A percentile compares a stretch with the other conserved stretches of the same genome.
Conservation (phyloP, 53 echinoderm and acorn worm species). For the Holothuria leucospilota region DNA sequence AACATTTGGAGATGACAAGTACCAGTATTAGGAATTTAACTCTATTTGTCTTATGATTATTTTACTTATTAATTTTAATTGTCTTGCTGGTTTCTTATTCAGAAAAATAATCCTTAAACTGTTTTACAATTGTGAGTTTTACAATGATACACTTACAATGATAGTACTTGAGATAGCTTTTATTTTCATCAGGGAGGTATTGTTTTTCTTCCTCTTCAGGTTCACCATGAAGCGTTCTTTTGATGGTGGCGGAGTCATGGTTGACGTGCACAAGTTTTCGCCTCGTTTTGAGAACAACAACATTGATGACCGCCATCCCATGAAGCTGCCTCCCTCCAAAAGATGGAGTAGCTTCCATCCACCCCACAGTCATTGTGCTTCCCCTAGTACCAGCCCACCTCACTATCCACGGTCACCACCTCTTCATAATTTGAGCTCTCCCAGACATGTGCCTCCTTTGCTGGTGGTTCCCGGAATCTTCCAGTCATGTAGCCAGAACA, state of each 20-base stretch:
- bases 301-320: constrained; percentile 66
- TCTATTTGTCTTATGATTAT: too few species aligned
- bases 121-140: too few species aligned
- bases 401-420: constrained; percentile 46
- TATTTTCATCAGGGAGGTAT: constrained; percentile 1
- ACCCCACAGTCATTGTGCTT: constrained; percentile 42
- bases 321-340: constrained; percentile 96
- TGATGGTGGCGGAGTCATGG: constrained; percentile 45
- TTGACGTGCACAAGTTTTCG: constrained; percentile 41
- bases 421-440: constrained; percentile 67
- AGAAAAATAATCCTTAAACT: too few species aligned
- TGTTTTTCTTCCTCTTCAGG: background rate
- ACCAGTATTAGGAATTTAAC: too few species aligned
- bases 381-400: constrained; percentile 55
- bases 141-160: too few species aligned
- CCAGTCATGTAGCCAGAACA: constrained; percentile 70
- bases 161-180: background rate
- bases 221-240: constrained; percentile 68
- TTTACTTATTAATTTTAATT: too few species aligned
- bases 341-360: constrained; percentile 83
- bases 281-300: constrained; percentile 68
- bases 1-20: too few species aligned
- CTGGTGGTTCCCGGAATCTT: constrained; percentile 86
- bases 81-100: too few species aligned
- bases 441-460: constrained; percentile 70